Conservation (phyloP, 1,140 invertebrate genomes). For the Dendrolimus punctatus region DNA sequence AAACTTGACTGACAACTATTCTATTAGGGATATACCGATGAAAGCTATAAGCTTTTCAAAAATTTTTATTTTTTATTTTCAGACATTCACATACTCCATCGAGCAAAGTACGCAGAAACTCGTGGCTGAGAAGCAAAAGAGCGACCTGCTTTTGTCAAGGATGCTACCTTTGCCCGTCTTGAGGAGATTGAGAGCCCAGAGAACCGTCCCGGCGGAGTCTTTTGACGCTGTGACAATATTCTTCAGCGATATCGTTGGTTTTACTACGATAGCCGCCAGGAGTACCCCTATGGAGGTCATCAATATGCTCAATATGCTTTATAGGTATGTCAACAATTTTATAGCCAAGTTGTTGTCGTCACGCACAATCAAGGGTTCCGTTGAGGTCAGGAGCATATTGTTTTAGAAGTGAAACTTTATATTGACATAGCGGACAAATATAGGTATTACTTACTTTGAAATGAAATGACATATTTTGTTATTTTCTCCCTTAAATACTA, state of each 20-base stretch:
- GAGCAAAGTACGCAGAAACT: conserved; percentile 82
- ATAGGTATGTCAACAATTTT: conserved; percentile 27
- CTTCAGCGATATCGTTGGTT: conserved; percentile 83
- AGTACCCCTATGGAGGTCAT: conserved; percentile 82
- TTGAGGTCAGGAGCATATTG: too few species aligned
- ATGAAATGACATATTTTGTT: too few species aligned
- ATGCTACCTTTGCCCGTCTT: conserved; percentile 82
- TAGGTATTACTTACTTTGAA: too few species aligned
- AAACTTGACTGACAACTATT: too few species aligned
- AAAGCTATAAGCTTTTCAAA: too few species aligned
- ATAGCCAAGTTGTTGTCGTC: background rate
- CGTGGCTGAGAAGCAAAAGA: conserved; percentile 78
- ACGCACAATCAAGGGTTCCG: background rate
- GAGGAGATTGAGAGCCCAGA: conserved; percentile 75
- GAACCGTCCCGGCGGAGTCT: conserved; percentile 75
- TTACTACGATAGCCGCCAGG: conserved; percentile 80
- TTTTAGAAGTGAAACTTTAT: too few species aligned
- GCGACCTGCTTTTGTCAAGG: conserved; percentile 71
- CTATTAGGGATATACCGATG: too few species aligned
- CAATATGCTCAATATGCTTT: conserved; percentile 63
- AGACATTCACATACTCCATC: conserved; percentile 82
- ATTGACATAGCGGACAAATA: too few species aligned
- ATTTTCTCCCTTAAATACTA: too few species aligned
- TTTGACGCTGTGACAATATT: conserved; percentile 84
- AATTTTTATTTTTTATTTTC: conserved; percentile 26